Conservation (phyloP, 2,888 invertebrate species). For the Timema podura region DNA sequence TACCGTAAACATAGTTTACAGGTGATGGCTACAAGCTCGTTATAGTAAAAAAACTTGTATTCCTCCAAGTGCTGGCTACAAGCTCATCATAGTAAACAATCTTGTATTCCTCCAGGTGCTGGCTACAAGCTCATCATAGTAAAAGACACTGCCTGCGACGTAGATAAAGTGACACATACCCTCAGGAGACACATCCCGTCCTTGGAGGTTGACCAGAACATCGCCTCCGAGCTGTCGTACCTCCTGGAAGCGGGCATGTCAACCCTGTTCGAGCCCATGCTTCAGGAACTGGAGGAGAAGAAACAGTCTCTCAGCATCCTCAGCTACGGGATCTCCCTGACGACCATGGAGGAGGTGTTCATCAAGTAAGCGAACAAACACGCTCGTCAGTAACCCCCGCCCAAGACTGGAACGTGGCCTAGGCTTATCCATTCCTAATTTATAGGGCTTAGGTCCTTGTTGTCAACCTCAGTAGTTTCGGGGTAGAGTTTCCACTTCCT, state of each 20-base stretch:
- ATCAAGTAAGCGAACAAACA: conserved; percentile 57
- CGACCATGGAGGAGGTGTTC: conserved; percentile 86
- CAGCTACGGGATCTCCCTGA: conserved; percentile 81
- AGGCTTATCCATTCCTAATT: no score
- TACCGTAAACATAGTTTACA: no score
- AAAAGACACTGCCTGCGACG: conserved; percentile 53
- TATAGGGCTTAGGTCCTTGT: no score
- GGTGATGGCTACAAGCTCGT: no score
- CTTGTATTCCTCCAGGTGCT: conserved; percentile 47
- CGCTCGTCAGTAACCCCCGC: no score
- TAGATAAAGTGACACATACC: conserved; percentile 53
- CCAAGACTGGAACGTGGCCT: no score
- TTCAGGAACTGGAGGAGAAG: conserved; percentile 61
- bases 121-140: conserved; percentile 76
- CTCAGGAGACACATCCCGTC: conserved; percentile 61
- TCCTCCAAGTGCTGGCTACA: no score
- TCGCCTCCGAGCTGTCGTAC: conserved; percentile 73
- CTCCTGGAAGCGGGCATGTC: conserved; percentile 60
- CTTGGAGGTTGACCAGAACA: conserved; percentile 62
- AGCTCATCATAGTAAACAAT: no score
- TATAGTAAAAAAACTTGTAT: no score
- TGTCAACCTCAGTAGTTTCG: no score
- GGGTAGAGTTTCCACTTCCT: no score
- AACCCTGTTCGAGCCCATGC: conserved; percentile 60
- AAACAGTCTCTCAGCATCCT: conserved; percentile 58